Conservation (phyloP, 2,113 vertebrate species). For the Tenebrosternarchus preto region DNA sequence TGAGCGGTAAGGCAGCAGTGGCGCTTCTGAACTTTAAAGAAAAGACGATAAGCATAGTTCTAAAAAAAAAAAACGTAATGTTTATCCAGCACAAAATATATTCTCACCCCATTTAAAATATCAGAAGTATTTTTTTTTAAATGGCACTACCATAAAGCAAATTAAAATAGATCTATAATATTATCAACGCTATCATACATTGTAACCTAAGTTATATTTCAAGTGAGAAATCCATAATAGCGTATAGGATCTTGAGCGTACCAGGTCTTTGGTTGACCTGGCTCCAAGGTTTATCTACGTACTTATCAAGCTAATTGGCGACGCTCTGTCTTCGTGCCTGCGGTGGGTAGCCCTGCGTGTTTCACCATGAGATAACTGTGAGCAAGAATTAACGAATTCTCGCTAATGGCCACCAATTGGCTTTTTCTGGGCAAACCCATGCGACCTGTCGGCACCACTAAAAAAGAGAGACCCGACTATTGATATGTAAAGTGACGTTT, state of each 20-base stretch:
- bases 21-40: not conserved
- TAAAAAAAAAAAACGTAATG: not conserved
- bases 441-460: conserved; percentile 63
- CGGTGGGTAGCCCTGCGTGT: conserved; percentile 44
- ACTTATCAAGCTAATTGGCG: conserved; percentile 57
- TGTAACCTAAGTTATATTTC: not conserved
- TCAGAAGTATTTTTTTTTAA: too few species aligned
- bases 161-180: not conserved
- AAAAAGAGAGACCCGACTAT: conserved; percentile 61
- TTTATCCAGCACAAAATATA: too few species aligned
- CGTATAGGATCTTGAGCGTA: conserved; percentile 1
- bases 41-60: not conserved
- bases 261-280: conserved; percentile 17
- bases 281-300: conserved; percentile 40
- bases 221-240: not conserved
- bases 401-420: conserved; percentile 61
- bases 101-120: too few species aligned
- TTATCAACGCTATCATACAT: not conserved
- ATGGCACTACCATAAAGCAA: not conserved
- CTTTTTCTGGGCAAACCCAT: conserved; percentile 61
- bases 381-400: conserved; percentile 53
- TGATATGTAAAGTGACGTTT: conserved; percentile 73
- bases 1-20: not conserved
- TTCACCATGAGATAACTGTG: conserved; percentile 52
- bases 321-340: conserved; percentile 53